Base-by-base conservation (phyloP, 1,140 invertebrate genomes). In the Hestina assimilis region DNA sequence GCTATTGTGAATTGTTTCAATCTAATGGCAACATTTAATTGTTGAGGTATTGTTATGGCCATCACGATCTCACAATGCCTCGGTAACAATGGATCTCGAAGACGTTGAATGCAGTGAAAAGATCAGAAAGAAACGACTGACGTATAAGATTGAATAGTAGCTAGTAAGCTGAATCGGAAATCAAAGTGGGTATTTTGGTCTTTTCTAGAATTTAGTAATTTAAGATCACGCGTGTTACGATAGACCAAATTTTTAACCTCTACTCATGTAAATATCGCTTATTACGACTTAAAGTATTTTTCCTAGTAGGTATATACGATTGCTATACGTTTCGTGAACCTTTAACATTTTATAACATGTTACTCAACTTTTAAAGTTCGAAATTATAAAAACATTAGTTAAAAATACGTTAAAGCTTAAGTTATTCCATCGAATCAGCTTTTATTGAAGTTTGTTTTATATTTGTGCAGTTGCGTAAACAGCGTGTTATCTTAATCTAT, bases 1-100 rank as follows among this genome's bases (percentile, higher is more conserved):
- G 72, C 72, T 60, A 77, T 82, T 82, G 79, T 80, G 74, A 58
- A 77, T 82, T 82, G 77, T 82, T 82, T 55, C 64, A 64, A 45
- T 67, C 62, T 73, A 80, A 82, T 75, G 67, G 69, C 66, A 68
- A 67, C 68, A 65, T 75, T 83, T 78, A 79, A 81, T 81, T 75
- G 78, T 71, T 70, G 63, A 62, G 66, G 65, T 69, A 72, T 77
- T 78, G 76, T 77, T 65, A 60, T 42, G 50, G 45, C 55, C 79
- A 83, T 80, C 78, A 52, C 24, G 66, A 77, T 84, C 78, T 69
- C 67, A 73, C 70, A 59, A 62, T 56, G 41, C 59, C 60, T 66
- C 47, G 60, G 35, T 43, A 62, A 64, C 62, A 67, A 68, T 73
- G 23, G 40, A 23, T 46, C 57, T 45, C 46, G 50, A 42, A 52